Evolutionary conservation across 1,140 invertebrate genomes (phyloP).

Genomic region (Drosophila saltans): DNA sequence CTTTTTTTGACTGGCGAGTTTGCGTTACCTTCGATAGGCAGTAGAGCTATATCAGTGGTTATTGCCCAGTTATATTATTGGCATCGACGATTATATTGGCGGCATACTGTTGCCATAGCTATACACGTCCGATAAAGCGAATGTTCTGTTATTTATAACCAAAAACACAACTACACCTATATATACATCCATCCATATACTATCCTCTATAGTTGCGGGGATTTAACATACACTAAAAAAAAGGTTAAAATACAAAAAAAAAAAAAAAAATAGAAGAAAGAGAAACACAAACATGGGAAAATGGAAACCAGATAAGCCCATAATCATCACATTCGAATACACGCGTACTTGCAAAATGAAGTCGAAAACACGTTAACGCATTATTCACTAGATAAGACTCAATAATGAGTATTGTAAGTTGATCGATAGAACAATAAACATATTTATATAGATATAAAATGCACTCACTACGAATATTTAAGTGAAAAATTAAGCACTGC

Average conservation of each 20-base stretch:
- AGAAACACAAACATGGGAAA: no score
- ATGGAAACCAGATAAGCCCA: slow-evolving; percentile 40
- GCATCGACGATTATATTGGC: slow-evolving; percentile 37
- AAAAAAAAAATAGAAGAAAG: slow-evolving; percentile 32
- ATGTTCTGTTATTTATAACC: slow-evolving; percentile 56
- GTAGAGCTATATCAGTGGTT: slow-evolving; percentile 37
- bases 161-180: slow-evolving; percentile 3
- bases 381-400: slow-evolving; percentile 16
- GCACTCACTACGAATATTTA: neutral
- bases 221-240: slow-evolving; percentile 35
- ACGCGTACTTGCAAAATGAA: slow-evolving; percentile 21
- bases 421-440: slow-evolving; percentile 12
- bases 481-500: neutral
- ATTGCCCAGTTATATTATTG: slow-evolving; percentile 55
- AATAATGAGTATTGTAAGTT: slow-evolving; percentile 27
- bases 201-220: slow-evolving; percentile 19
- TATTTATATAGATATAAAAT: neutral
- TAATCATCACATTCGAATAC: slow-evolving; percentile 26
- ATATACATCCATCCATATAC: neutral
- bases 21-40: slow-evolving; percentile 13
- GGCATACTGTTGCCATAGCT: slow-evolving; percentile 35
- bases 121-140: slow-evolving; percentile 56
- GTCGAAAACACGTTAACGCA: slow-evolving; percentile 41
- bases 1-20: slow-evolving; percentile 28
- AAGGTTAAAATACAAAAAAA: slow-evolving; percentile 37